phyloP scores from a whole-genome alignment of 2,888 invertebrate species.

The Heliconius aoede region DNA sequence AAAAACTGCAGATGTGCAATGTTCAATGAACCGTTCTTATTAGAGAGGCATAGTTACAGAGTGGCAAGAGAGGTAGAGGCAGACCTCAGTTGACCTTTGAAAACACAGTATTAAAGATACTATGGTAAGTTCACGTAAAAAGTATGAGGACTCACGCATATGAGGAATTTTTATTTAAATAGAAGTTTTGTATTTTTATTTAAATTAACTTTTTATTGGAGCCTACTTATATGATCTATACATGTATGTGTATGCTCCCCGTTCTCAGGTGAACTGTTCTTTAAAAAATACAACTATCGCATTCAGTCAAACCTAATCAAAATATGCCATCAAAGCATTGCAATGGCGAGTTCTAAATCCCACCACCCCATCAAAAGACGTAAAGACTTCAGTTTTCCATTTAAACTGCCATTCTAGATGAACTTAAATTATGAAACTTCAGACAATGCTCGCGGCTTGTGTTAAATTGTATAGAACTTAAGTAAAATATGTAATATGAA shows the following conservation, averaged over 20 bases:
- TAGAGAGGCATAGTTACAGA: too few relatives aligned
- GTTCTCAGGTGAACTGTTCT: too few relatives aligned
- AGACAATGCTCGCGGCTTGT: conserved; percentile 28
- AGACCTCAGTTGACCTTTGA: too few relatives aligned
- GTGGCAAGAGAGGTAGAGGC: too few relatives aligned
- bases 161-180: neutral
- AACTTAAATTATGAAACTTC: conserved; percentile 22
- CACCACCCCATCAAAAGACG: conserved; percentile 10
- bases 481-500: conserved; percentile 31
- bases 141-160: too few relatives aligned
- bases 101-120: too few relatives aligned
- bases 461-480: conserved; percentile 33
- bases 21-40: too few relatives aligned
- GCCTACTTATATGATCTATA: too few relatives aligned
- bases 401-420: neutral
- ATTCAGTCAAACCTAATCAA: neutral
- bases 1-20: neutral
- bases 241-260: too few relatives aligned
- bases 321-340: conserved; percentile 50
- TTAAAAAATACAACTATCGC: neutral
- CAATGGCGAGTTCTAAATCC: conserved; percentile 49
- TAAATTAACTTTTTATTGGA: too few relatives aligned
- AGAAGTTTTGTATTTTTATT: too few relatives aligned
- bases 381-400: conserved; percentile 14
- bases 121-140: too few relatives aligned